phyloP scores from a whole-genome alignment of 1,140 invertebrate species.

The Bombyx mandarina region DNA sequence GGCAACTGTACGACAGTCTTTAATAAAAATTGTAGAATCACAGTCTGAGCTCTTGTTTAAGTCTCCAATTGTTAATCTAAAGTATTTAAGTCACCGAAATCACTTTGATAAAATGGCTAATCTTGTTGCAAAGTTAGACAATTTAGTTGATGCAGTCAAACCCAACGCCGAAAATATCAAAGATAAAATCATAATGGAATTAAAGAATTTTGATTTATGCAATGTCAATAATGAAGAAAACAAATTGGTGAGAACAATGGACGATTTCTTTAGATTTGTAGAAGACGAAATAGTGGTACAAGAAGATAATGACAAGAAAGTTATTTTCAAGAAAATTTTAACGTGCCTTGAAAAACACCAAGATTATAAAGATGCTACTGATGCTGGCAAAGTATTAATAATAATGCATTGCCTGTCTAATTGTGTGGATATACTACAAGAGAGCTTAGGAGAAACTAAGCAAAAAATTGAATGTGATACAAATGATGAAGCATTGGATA shows the following conservation, averaged over 20 bases:
- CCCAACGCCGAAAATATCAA: conserved; percentile 14
- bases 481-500: neutral
- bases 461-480: conserved; percentile 4
- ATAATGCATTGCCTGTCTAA: conserved; percentile 45
- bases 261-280: conserved; percentile 12
- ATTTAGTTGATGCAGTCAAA: conserved; percentile 16
- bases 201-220: conserved; percentile 7
- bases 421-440: conserved; percentile 37
- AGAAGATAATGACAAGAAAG: too few species aligned
- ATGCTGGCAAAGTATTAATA: conserved; percentile 38
- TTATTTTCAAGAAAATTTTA: conserved; percentile 12
- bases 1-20: conserved; percentile 23
- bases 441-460: conserved; percentile 10
- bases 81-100: conserved; percentile 8
- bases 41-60: conserved; percentile 33
- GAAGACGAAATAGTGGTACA: conserved; percentile 4
- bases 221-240: conserved; percentile 5
- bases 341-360: conserved; percentile 32
- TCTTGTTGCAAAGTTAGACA: conserved; percentile 12
- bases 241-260: conserved; percentile 13
- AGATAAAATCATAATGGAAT: conserved; percentile 16
- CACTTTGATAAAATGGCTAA: conserved; percentile 9
- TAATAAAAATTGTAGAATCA: conserved; percentile 30
- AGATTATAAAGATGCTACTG: conserved; percentile 32
- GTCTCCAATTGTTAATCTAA: conserved; percentile 18